phyloP scores from a whole-genome alignment of 2,113 vertebrate genomes.

The Osmerus mordax region DNA sequence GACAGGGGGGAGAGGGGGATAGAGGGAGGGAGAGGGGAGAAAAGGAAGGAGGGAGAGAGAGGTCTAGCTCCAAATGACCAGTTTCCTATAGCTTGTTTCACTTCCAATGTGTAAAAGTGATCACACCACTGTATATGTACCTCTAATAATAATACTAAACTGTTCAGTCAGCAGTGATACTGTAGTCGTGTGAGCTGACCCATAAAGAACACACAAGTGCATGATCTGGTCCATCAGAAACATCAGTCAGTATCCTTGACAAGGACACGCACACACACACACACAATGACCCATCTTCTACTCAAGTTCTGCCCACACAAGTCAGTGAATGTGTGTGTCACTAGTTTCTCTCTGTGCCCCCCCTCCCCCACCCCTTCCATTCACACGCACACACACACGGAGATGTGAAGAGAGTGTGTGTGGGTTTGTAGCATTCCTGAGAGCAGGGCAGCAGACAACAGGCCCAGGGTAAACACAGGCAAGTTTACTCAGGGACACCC shows the following conservation, averaged over 20 bases:
- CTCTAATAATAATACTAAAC: too few relatives aligned
- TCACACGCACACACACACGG: too few relatives aligned
- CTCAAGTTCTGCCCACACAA: not conserved
- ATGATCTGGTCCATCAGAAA: too few relatives aligned
- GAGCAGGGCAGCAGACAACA: not conserved
- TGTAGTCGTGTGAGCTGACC: too few relatives aligned
- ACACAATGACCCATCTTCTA: too few relatives aligned
- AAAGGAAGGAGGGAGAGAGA: not conserved
- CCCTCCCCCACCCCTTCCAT: not conserved
- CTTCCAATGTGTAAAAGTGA: too few relatives aligned
- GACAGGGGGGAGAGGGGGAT: too few relatives aligned
- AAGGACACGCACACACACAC: too few relatives aligned
- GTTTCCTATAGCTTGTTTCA: not conserved
- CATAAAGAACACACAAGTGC: too few relatives aligned
- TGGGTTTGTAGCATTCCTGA: not conserved
- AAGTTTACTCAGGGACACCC: slow-evolving; percentile 24
- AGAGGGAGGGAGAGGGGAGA: not conserved
- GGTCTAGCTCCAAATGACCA: not conserved
- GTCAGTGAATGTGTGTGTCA: not conserved
- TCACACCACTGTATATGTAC: too few relatives aligned
- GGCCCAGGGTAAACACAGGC: slow-evolving; percentile 13
- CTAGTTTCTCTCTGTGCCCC: not conserved
- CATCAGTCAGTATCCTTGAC: too few relatives aligned
- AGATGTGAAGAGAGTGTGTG: not conserved
- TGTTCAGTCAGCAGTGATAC: too few relatives aligned